Percentiles rank a stretch among this genome's conserved stretches.
Conservation (phyloP, 2,113 vertebrate genomes). For the Genyomyrus donnyi region DNA sequence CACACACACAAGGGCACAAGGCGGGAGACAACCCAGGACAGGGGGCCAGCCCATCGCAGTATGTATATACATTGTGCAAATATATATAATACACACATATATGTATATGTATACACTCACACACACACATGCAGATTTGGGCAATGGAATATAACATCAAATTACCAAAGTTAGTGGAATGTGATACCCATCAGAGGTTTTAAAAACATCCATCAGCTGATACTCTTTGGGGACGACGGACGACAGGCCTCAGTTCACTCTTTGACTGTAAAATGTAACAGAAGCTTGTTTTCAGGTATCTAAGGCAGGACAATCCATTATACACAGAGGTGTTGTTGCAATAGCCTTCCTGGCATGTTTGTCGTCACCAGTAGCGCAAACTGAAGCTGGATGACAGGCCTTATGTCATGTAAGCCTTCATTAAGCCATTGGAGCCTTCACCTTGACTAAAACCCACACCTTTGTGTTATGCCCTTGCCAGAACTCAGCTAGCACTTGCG, state of each 20-base stretch:
- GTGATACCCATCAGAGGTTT: conserved; percentile 1
- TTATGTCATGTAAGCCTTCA: neutral
- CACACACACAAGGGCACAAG: no score
- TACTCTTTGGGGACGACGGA: neutral
- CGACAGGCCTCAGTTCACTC: neutral
- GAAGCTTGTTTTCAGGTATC: neutral
- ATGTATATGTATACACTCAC: neutral
- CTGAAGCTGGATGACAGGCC: neutral
- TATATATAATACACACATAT: neutral
- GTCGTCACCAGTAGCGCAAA: neutral
- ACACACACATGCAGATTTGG: no score
- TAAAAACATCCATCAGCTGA: neutral
- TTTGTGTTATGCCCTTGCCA: neutral
- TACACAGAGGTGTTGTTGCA: neutral
- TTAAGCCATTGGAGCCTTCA: neutral
- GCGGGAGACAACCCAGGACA: no score
- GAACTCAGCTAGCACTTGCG: neutral
- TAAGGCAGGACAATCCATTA: neutral
- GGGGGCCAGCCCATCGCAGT: no score
- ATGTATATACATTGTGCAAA: no score
- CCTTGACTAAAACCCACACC: neutral
- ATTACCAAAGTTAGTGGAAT: neutral
- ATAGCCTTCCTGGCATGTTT: neutral
- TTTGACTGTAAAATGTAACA: neutral
- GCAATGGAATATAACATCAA: neutral